These are phyloP conservation scores for Periparus ater DNA, from an alignment of 2,797 vertebrate species.

Conservation along the genomic window DNA sequence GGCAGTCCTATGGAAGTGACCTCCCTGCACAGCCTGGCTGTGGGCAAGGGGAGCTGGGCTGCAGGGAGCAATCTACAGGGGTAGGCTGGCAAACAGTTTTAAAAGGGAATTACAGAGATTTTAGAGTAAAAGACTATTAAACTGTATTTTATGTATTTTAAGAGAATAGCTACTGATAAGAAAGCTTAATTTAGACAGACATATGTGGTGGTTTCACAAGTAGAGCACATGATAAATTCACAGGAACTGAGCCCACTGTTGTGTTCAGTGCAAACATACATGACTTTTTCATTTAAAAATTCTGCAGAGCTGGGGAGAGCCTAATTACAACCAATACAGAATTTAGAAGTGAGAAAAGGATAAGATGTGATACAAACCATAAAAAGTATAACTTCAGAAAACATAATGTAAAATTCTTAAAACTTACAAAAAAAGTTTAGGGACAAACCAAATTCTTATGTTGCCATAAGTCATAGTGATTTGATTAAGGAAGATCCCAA, in stretches of 20 bases:
- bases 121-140: not conserved
- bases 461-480: not conserved
- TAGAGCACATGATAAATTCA: conserved; percentile 19
- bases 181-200: conserved; percentile 22
- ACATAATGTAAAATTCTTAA: not conserved
- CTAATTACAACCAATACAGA: not conserved
- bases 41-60: not conserved
- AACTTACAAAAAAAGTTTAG: not conserved
- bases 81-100: not conserved
- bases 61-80: not conserved
- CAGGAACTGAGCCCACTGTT: not conserved
- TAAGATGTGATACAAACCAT: not conserved
- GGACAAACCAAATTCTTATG: not conserved
- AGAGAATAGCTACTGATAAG: not conserved
- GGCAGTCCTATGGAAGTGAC: not conserved
- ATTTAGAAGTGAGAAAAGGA: not conserved
- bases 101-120: not conserved
- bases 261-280: not conserved
- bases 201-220: conserved; percentile 10
- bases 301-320: not conserved
- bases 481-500: not conserved
- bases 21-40: not conserved
- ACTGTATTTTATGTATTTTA: not conserved
- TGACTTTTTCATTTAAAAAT: not conserved
- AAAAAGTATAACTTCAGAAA: not conserved